phyloP scores from a whole-genome alignment of 2,888 invertebrate species.

The Polyommatus iphigenia region DNA sequence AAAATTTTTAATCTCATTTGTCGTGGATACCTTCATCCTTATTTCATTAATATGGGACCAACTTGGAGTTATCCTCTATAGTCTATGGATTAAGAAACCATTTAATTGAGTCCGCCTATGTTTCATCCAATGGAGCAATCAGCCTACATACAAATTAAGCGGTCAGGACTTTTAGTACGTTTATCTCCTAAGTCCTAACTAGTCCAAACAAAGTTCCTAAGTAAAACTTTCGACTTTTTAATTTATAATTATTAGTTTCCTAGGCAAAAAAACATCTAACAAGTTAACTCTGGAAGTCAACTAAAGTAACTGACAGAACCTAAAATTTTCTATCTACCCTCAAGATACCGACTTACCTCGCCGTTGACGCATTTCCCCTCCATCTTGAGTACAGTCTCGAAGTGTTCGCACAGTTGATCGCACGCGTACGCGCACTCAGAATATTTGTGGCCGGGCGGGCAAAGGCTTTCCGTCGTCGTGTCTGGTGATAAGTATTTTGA shows the following conservation, averaged over 20 bases:
- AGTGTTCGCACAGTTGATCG: conserved; percentile 85
- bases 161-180: no score
- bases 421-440: conserved; percentile 87
- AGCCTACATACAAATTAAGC: no score
- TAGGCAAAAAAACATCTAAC: no score
- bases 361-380: conserved; percentile 67
- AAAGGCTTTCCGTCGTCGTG: conserved; percentile 39
- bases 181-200: no score
- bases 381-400: conserved; percentile 65
- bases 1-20: not conserved
- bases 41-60: not conserved
- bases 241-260: no score
- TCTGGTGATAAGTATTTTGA: not conserved
- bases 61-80: not conserved
- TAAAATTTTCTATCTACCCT: not conserved
- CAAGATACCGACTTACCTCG: conserved; percentile 47
- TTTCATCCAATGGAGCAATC: no score
- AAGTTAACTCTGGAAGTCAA: not conserved
- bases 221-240: no score
- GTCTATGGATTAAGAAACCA: not conserved
- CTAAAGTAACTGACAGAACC: not conserved
- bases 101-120: no score
- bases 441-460: conserved; percentile 78
- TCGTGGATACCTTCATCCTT: not conserved
- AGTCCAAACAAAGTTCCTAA: no score